These are phyloP conservation scores for Leptopilina syphax DNA, from an alignment of 2,888 invertebrate species.

Conservation along the genomic window DNA sequence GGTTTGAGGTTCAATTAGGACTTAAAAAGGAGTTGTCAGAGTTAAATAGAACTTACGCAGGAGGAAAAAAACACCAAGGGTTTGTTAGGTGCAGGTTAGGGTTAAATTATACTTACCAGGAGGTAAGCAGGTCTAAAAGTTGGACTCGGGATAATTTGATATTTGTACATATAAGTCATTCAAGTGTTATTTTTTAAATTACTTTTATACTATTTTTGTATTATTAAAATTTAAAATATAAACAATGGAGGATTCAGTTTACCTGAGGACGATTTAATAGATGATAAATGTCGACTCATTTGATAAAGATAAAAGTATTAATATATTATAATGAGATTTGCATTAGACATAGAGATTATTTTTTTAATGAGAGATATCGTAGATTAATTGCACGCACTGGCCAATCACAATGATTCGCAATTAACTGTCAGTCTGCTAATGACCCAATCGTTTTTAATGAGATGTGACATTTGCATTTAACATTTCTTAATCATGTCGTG, in stretches of 20 bases:
- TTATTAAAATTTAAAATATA: too few species aligned
- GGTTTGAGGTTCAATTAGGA: too few species aligned
- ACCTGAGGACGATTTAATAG: not conserved
- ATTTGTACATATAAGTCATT: too few species aligned
- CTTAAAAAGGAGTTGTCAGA: too few species aligned
- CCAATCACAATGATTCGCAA: constrained; percentile 48
- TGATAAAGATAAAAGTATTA: constrained; percentile 15
- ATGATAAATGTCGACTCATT: constrained; percentile 13
- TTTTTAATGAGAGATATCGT: constrained; percentile 7
- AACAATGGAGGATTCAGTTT: not conserved
- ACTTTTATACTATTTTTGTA: too few species aligned
- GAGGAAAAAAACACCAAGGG: too few species aligned
- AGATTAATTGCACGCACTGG: constrained; percentile 32
- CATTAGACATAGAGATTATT: constrained; percentile 14
- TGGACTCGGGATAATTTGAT: too few species aligned
- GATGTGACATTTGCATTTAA: constrained; percentile 51
- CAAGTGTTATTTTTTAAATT: too few species aligned
- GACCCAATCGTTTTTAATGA: constrained; percentile 46
- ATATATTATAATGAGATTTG: constrained; percentile 14
- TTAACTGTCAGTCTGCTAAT: constrained; percentile 50
- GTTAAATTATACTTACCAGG: too few species aligned
- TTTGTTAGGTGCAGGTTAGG: too few species aligned
- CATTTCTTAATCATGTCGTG: constrained; percentile 49
- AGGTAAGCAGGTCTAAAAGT: too few species aligned
- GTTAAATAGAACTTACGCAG: too few species aligned